Base-by-base conservation (phyloP, 2,797 vertebrate genomes). In the Carcharodon carcharias region DNA sequence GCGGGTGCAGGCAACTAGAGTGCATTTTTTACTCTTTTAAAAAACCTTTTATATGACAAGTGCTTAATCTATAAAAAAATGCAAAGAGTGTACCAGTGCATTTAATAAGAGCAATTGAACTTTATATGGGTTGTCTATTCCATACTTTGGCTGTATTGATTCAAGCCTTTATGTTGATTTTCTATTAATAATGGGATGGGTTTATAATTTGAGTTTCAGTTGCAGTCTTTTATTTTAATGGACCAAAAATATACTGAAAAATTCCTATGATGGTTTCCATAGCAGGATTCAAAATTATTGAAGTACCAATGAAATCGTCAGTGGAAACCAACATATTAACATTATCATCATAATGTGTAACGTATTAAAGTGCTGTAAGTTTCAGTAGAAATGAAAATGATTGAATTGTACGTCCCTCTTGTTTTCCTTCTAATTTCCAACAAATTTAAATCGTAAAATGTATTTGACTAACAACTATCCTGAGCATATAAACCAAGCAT, bases 181-280 rank as follows among this genome's bases (percentile, higher is more conserved):
- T 67, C 61, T 67, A 26, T 93, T 45, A 67, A 11, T 93, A 93
- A 93, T 67, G n/a, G 63, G 61, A 11, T 50, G 6, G 1, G 7
- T 85, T 93, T 93, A 93, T 93, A 93, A 26, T 26, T 93, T 93
- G 63, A 93, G 2, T 93, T 67, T 26, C 23, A 45, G 91, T 67
- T 65, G 26, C 40, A 63, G n/a, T 23, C 58, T 21, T 40, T 82
- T 82, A 40, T 9, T 93, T 67, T 45, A 45, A 12, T 45, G 21
- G 40, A 45, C 91, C 61, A 26, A 65, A 67, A 50, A 40, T 45
- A 45, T 28, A 40, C 63, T 67, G 63, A 65, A 65, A 67, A 67
- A 12, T 85, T 85, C 40, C 45, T 50, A 4, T 11, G 26, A 67
- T 40, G n/a, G 3, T 45, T 18, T 45, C 18, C 8, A 11, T 45